Evolutionary conservation across 2,797 vertebrate genomes (phyloP), one percentile per base, ranked within the genome.

Genomic region (Sebastes iracundus): DNA sequence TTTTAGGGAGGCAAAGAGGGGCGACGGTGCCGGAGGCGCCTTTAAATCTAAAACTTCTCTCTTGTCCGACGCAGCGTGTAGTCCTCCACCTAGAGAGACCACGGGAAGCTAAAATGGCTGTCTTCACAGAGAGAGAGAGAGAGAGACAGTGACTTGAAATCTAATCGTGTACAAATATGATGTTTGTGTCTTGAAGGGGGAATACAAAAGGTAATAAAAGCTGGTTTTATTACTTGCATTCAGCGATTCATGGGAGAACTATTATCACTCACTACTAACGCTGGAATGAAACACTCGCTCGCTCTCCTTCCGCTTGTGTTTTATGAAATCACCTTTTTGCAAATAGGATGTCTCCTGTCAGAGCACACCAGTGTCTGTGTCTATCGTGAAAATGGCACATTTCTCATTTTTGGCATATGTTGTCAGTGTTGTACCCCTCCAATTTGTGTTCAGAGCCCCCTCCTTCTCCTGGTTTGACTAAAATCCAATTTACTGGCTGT

Each of bases 401-500:
- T 95, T 93, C 91, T 94, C 93, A 94, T 92, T 95, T 94, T 94
- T 94, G 93, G 94, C 93, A 92, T 84, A 90, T 94, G 94, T 94
- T 95, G 95, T 96, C 94, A 94, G 91, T 90, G 93, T 94, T 93
- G 93, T 93, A 94, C 92, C 93, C 92, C 94, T 92, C 87, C 92
- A 95, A 95, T 96, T 95, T 95, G 93, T 93, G 92, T 94, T 94
- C 89, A 56, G 82, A 87, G 80, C 89, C 93, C 91, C 90, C 92
- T 88, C 91, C 92, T 87, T 82, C 88, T 87, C 91, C 88, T 93
- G 90, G 94, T 96, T 94, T 95, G 95, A 96, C 95, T 96, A 95
- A 96, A 96, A 96, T 96, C 95, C 95, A 96, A 96, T 96, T 96
- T 96, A 94, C 94, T 96, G 94, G 93, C 95, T 96, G 95, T 96